These are phyloP conservation scores for Drosophila baimaii DNA, from an alignment of 1,140 invertebrate genomes.

Conservation along the genomic window DNA sequence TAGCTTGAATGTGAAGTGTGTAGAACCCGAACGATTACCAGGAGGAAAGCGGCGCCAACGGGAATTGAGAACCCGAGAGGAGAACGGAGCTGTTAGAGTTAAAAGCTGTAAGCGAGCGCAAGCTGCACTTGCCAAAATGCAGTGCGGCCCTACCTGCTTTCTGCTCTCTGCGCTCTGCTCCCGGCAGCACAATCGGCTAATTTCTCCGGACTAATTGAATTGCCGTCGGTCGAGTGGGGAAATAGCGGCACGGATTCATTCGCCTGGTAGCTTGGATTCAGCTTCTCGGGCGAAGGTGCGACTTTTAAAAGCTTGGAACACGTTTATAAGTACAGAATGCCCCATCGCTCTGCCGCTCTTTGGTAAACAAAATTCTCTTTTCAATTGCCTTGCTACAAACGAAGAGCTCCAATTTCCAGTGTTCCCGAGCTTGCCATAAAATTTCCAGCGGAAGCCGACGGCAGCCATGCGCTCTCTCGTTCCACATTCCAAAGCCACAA, in stretches of 20 bases:
- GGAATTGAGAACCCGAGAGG: neutral
- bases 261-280: neutral
- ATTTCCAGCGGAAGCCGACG: constrained; percentile 26
- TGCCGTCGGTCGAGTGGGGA: neutral
- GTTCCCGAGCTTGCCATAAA: constrained; percentile 50
- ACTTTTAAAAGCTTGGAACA: neutral
- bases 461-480: constrained; percentile 3
- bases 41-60: neutral
- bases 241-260: constrained; percentile 14
- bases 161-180: constrained; percentile 8
- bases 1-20: neutral
- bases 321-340: neutral
- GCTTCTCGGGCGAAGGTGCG: neutral
- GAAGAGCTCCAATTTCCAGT: constrained; percentile 28
- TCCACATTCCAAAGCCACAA: constrained; percentile 64
- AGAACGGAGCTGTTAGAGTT: neutral
- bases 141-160: neutral
- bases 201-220: constrained; percentile 26
- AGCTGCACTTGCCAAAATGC: constrained; percentile 22
- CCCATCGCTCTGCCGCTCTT: constrained; percentile 37
- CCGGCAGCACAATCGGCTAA: constrained; percentile 30
- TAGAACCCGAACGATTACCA: constrained; percentile 1
- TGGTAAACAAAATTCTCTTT: constrained; percentile 61
- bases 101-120: neutral
- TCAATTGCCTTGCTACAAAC: constrained; percentile 45